phyloP scores from a whole-genome alignment of 2,888 invertebrate species.

The Heteromurus nitidus region DNA sequence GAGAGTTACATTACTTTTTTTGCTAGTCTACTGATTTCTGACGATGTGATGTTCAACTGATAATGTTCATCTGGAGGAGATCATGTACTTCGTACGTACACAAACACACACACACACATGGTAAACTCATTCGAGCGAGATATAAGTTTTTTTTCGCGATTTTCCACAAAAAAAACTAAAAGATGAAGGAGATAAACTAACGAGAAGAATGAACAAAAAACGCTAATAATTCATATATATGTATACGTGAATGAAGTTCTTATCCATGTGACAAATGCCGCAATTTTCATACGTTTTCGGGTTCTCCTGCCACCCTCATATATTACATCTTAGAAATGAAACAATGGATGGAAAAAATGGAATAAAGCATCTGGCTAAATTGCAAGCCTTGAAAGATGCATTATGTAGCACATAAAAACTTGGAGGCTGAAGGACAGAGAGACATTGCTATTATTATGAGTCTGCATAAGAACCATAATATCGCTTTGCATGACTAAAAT shows the following conservation, averaged over 20 bases:
- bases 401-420: neutral
- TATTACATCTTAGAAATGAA: neutral
- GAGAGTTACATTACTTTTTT: neutral
- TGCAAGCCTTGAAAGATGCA: neutral
- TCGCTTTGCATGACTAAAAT: no score
- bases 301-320: neutral
- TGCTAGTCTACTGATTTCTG: neutral
- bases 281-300: neutral
- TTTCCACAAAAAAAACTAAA: neutral
- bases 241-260: neutral
- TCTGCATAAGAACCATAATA: no score
- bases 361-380: constrained; percentile 13
- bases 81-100: neutral
- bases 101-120: neutral
- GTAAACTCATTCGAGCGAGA: neutral
- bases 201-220: neutral
- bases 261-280: constrained; percentile 14
- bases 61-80: neutral
- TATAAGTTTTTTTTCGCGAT: neutral
- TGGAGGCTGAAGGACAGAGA: no score
- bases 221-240: constrained; percentile 10
- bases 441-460: no score
- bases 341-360: constrained; percentile 16
- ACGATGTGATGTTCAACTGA: neutral
- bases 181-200: constrained; percentile 4